Base-by-base conservation (phyloP, 2,113 vertebrate species). In the Murina feae region DNA sequence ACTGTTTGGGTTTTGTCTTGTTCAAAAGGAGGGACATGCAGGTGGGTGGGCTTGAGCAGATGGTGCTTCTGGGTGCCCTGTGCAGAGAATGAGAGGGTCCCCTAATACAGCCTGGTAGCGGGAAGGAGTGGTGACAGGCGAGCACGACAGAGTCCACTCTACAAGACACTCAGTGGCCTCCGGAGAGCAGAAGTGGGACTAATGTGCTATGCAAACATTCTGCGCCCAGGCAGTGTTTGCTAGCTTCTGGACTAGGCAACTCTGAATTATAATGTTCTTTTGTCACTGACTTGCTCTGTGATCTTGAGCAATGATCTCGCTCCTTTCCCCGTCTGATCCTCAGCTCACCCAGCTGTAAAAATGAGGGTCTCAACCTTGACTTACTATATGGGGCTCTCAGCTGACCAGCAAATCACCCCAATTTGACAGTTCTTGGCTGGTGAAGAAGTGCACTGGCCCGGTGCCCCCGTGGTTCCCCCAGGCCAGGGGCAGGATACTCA, bases 381-480 rank as follows among this genome's bases (percentile, higher is more conserved):
- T 0, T 9, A 11, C 10, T 14, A 6, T 1, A 0, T 1, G 16
- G 83, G n/a, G 58, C 32, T 58, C 11, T 63, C 1, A 0, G 2
- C 32, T 4, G 2, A 18, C 44, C 58, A 63, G 55, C 47, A n/a
- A 20, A 44, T 58, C 10, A 53, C 55, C 65, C 7, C 0, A 0
- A 18, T 72, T 32, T 35, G 60, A 37, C 1, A 1, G 17, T 32
- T 10, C 12, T 88, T 3, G 0, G 55, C 37, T 2, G 18, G 49
- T 32, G 4, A 20, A 8, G 37, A 20, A 25, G 8, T 6, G 1
- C 47, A 7, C 42, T 11, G 47, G 75, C 39, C n/a, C 3, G 1
- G 72, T 39, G 25, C 51, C 4, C 47, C 25, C 21, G 1, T 49
- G 58, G n/a, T 39, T 35, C 25, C 44, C 14, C 69, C 1, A 5